phyloP scores from a whole-genome alignment of 1,140 invertebrate genomes.

The Drosophila insularis region DNA sequence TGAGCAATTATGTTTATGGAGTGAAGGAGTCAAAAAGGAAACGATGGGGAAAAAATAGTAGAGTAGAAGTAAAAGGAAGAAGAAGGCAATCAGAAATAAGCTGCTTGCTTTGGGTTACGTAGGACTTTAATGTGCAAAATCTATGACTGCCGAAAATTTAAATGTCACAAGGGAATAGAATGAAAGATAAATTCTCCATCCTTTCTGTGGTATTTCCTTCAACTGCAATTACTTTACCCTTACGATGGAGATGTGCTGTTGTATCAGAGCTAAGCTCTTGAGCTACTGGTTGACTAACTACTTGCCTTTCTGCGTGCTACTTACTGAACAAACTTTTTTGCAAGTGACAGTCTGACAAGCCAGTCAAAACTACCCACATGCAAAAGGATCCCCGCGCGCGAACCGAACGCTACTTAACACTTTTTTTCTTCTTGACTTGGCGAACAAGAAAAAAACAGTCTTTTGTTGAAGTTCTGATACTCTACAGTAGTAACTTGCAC shows the following conservation, averaged over 20 bases:
- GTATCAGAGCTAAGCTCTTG: slow-evolving; percentile 5
- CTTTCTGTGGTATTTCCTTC: not conserved
- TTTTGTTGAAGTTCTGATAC: not conserved
- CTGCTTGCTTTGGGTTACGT: slow-evolving; percentile 6
- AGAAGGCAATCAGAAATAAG: slow-evolving; percentile 52
- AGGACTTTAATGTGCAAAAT: slow-evolving; percentile 2
- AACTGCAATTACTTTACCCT: slow-evolving; percentile 9
- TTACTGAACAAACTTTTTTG: slow-evolving; percentile 56
- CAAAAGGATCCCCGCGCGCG: slow-evolving; percentile 29
- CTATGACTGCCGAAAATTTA: not conserved
- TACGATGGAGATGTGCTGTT: not conserved
- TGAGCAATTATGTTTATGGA: slow-evolving; percentile 68
- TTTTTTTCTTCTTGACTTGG: slow-evolving; percentile 29
- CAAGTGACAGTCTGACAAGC: slow-evolving; percentile 70
- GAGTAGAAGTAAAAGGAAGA: not conserved
- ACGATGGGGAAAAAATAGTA: not conserved
- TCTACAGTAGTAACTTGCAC: not conserved
- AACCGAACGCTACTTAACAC: slow-evolving; percentile 65
- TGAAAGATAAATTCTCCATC: not conserved
- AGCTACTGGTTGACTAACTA: slow-evolving; percentile 22
- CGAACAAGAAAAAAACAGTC: slow-evolving; percentile 9
- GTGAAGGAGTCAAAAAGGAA: slow-evolving; percentile 14
- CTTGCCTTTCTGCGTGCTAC: slow-evolving; percentile 23
- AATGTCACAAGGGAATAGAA: not conserved
- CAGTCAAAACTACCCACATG: slow-evolving; percentile 69